These are phyloP conservation scores for Drosophila bifasciata DNA, from an alignment of 1,140 invertebrate species.

Conservation along the genomic window DNA sequence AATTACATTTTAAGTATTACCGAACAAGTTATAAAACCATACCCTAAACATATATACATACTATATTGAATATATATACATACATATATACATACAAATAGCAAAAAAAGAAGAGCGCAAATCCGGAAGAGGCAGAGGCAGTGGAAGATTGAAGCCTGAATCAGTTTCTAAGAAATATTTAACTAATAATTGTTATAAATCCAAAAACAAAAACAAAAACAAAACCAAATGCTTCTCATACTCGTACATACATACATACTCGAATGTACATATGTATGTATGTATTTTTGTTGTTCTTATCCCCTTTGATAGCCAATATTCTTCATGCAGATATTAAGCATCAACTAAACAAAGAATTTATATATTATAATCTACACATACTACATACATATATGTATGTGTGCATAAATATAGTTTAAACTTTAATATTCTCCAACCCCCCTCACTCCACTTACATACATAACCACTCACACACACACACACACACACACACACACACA, in stretches of 20 bases:
- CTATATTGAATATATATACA: slow-evolving; percentile 9
- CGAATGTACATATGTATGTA: neutral
- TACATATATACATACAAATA: slow-evolving; percentile 16
- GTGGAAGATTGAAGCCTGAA: neutral
- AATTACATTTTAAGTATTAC: slow-evolving; percentile 67
- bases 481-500: slow-evolving; percentile 52
- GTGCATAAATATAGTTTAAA: slow-evolving; percentile 9
- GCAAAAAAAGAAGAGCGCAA: slow-evolving; percentile 18
- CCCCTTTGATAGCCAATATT: slow-evolving; percentile 69
- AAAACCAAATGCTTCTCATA: slow-evolving; percentile 44
- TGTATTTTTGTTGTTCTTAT: slow-evolving; percentile 29
- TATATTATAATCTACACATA: slow-evolving; percentile 34
- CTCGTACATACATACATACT: slow-evolving; percentile 14
- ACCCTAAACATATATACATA: slow-evolving; percentile 21
- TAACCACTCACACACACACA: slow-evolving; percentile 1
- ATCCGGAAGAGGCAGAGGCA: slow-evolving; percentile 6
- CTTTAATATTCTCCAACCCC: slow-evolving; percentile 15
- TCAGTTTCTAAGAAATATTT: neutral
- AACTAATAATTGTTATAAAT: slow-evolving; percentile 41
- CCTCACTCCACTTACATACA: neutral
- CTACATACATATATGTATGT: slow-evolving; percentile 19
- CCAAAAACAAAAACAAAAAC: slow-evolving; percentile 18
- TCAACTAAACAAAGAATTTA: slow-evolving; percentile 71
- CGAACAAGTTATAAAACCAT: slow-evolving; percentile 23
- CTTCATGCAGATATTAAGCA: slow-evolving; percentile 18